These are phyloP conservation scores for Caenorhabditis sp. DNA, from an alignment of 2,888 invertebrate species.

Conservation along the genomic window DNA sequence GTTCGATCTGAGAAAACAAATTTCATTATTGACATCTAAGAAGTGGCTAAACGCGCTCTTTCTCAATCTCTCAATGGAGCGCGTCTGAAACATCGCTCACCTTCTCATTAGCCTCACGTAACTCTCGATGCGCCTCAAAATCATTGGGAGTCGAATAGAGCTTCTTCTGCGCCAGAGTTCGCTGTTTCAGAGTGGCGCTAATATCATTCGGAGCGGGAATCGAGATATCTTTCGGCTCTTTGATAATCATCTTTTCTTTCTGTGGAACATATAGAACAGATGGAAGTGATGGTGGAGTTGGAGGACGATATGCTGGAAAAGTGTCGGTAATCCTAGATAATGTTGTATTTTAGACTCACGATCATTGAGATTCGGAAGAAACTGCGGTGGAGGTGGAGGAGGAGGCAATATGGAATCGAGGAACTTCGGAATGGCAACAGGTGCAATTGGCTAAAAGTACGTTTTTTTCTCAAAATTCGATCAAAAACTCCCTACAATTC, in stretches of 20 bases:
- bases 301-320: slow-evolving; percentile 41
- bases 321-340: background rate
- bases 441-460: slow-evolving; percentile 49
- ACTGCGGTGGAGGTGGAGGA: slow-evolving; percentile 65
- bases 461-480: background rate
- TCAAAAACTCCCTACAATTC: slow-evolving; percentile 49
- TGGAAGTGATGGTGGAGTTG: slow-evolving; percentile 61
- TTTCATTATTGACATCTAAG: too few relatives aligned
- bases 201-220: slow-evolving; percentile 62
- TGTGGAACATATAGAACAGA: slow-evolving; percentile 62
- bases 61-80: background rate
- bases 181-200: slow-evolving; percentile 58
- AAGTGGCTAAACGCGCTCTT: too few relatives aligned
- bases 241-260: slow-evolving; percentile 65
- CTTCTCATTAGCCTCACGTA: slow-evolving; percentile 74
- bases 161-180: slow-evolving; percentile 62
- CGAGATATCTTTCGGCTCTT: slow-evolving; percentile 52
- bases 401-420: slow-evolving; percentile 62
- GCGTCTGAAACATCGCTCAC: too few relatives aligned
- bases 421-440: slow-evolving; percentile 46
- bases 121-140: slow-evolving; percentile 67
- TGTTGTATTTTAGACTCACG: slow-evolving; percentile 18
- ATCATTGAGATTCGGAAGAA: slow-evolving; percentile 40
- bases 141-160: slow-evolving; percentile 76
- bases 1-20: slow-evolving; percentile 86